Percentiles rank a stretch among this genome's conserved stretches.
These are phyloP conservation scores for Epinephelus coioides DNA, from an alignment of 2,797 vertebrate genomes.

Conservation along the genomic window DNA sequence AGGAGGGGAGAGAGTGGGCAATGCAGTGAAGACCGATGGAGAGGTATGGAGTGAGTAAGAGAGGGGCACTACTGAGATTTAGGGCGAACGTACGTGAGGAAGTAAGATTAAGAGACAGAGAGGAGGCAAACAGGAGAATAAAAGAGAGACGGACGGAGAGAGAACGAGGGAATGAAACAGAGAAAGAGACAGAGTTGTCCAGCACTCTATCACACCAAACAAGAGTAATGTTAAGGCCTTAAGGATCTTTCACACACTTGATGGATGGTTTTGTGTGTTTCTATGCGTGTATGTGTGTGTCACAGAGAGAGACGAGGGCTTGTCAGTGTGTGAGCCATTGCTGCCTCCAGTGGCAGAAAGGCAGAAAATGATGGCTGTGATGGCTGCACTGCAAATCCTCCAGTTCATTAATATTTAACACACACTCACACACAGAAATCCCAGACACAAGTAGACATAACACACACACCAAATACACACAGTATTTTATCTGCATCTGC, in stretches of 20 bases:
- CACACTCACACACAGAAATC: background rate
- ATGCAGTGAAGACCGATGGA: constrained; percentile 19
- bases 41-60: constrained; percentile 28
- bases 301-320: background rate
- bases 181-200: constrained; percentile 68
- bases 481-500: background rate
- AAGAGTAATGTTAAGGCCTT: constrained; percentile 79
- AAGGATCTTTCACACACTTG: constrained; percentile 73
- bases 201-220: constrained; percentile 77
- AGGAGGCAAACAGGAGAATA: constrained; percentile 47
- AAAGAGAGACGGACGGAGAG: constrained; percentile 52
- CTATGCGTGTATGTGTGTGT: constrained; percentile 18
- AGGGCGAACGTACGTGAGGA: constrained; percentile 58
- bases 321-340: constrained; percentile 51
- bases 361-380: constrained; percentile 18
- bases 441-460: background rate
- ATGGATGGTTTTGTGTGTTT: constrained; percentile 69
- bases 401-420: constrained; percentile 14
- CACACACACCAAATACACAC: background rate
- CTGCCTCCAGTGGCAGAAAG: constrained; percentile 74
- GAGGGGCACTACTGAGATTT: constrained; percentile 59
- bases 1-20: constrained; percentile 4
- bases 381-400: constrained; percentile 23
- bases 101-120: constrained; percentile 66
- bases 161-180: constrained; percentile 52